Percentiles rank a stretch among this genome's conserved stretches.
phyloP scores from a whole-genome alignment of 2,113 vertebrate genomes.

The Rattus norvegicus region DNA sequence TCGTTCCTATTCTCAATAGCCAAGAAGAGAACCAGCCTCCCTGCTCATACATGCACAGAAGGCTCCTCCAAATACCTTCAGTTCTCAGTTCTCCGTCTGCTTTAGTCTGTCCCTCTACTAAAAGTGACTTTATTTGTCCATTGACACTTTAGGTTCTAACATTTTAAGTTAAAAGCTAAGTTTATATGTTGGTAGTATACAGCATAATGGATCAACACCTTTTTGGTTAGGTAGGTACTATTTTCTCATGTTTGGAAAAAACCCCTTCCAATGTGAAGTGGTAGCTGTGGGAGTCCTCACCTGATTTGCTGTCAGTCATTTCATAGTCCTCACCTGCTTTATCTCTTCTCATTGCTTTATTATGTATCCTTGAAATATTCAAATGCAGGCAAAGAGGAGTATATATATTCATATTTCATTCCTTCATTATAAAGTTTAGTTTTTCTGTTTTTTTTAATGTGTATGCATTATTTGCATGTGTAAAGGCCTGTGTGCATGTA shows the following conservation, averaged over 20 bases:
- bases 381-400: background rate
- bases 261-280: background rate
- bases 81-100: background rate
- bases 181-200: background rate
- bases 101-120: background rate
- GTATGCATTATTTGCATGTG: background rate
- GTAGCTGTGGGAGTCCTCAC: background rate
- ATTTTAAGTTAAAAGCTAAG: background rate
- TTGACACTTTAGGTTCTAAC: background rate
- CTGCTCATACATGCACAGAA: rapidly evolving
- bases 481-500: background rate
- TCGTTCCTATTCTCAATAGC: no score
- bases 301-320: background rate
- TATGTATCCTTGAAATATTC: background rate
- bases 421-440: background rate
- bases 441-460: background rate
- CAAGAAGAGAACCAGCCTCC: background rate
- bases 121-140: background rate
- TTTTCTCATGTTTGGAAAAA: background rate
- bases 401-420: background rate
- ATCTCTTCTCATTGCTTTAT: background rate
- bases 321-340: background rate
- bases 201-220: background rate
- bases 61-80: background rate
- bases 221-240: background rate